A percentile compares a stretch with the other conserved stretches of the same genome.
Conservation (phyloP, 2,797 vertebrate species). For the Alcedo atthis region DNA sequence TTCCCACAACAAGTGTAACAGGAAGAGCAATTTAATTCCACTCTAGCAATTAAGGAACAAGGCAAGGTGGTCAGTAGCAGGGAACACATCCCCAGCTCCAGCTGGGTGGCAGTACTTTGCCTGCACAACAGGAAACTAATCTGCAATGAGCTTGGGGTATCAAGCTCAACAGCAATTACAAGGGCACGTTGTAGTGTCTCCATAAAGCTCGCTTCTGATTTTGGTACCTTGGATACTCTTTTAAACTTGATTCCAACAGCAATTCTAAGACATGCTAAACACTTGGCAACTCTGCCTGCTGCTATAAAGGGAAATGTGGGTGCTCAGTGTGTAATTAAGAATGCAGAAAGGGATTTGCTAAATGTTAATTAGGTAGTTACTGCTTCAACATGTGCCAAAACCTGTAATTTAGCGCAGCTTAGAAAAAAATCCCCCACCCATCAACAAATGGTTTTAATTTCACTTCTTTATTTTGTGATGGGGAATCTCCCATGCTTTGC, state of each 20-base stretch:
- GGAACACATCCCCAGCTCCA: conserved; percentile 75
- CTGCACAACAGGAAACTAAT: conserved; percentile 79
- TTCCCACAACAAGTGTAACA: conserved; percentile 77
- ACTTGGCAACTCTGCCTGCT: conserved; percentile 57
- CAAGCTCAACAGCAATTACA: conserved; percentile 43
- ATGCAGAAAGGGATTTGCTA: conserved; percentile 68
- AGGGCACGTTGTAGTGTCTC: background rate
- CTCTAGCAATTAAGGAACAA: conserved; percentile 79
- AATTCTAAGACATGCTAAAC: conserved; percentile 57
- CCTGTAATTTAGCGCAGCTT: conserved; percentile 64
- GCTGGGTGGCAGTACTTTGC: conserved; percentile 78
- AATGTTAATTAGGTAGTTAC: conserved; percentile 72
- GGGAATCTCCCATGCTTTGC: conserved; percentile 18
- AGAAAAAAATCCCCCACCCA: conserved; percentile 30
- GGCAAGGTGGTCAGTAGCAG: conserved; percentile 76
- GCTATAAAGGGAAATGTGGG: conserved; percentile 70
- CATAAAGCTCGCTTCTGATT: conserved; percentile 37
- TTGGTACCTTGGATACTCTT: conserved; percentile 52
- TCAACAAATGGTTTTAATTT: conserved; percentile 47
- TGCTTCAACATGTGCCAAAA: conserved; percentile 64
- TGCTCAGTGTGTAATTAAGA: conserved; percentile 65
- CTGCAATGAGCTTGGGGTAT: conserved; percentile 58
- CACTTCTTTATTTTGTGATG: conserved; percentile 20
- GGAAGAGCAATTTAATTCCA: conserved; percentile 84
- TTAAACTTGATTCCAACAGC: conserved; percentile 52